Conservation (phyloP, 2,113 vertebrate species). For the Castor canadensis region DNA sequence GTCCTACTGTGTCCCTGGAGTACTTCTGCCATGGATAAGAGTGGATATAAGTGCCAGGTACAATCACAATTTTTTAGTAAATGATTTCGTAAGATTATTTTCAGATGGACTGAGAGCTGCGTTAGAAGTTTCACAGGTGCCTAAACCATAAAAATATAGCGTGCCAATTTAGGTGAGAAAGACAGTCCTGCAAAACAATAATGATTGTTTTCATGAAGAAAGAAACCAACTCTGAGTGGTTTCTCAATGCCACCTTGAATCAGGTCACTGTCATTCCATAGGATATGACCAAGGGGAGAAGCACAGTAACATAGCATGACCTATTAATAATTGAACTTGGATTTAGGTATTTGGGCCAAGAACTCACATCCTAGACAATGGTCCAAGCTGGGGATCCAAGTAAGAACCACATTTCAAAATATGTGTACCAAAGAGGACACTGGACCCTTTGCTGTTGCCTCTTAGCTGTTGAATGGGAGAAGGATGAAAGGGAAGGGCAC, state of each 20-base stretch:
- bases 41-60: background rate
- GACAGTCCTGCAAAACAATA: background rate
- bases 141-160: background rate
- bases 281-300: no score
- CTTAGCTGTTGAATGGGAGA: background rate
- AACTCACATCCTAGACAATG: background rate
- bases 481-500: background rate
- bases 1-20: background rate
- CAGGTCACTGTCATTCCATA: background rate
- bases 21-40: background rate
- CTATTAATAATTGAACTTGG: background rate
- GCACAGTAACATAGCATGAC: background rate
- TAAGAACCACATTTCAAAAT: background rate
- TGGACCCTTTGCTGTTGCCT: background rate
- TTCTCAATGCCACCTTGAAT: background rate
- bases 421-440: background rate
- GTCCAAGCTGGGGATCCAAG: background rate
- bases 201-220: background rate
- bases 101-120: background rate
- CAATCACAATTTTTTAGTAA: background rate
- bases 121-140: background rate
- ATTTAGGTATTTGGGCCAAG: background rate
- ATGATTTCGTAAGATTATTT: conserved; percentile 6
- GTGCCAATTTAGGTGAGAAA: background rate
- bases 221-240: background rate